Evolutionary conservation across 1,140 invertebrate genomes (phyloP), one percentile per base, ranked within the genome.

Genomic region (Hypsibius dujardini): DNA sequence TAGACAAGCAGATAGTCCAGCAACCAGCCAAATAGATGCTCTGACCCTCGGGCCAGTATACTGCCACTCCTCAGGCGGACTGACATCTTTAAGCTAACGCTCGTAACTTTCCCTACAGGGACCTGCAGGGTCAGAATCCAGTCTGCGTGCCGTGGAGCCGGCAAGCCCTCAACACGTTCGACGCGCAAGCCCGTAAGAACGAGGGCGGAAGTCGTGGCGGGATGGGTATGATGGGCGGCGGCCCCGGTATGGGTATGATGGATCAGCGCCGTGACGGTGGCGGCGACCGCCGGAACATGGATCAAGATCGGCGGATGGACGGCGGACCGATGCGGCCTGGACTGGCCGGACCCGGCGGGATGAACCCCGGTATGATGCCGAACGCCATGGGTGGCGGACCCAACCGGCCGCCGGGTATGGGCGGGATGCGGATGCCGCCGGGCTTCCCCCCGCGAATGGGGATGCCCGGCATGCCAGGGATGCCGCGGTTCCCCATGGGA

Each of bases 101-200:
- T 67, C 7, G 45, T 67, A 15, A 15, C 42, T 15, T 7, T 67
- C 45, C 42, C 42, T 45, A 12, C 62, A 67, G 62, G 62, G 12
- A 12, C 3, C 12, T 67, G 62, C 62, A 67, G 3, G 62, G 42
- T 45, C 62, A 67, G 62, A 67, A 3, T 12, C 62, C 62, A 3
- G 42, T 67, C 12, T 67, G 62, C 42, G 62, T 67, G 12, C 62
- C 62, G 12, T 67, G 12, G 3, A 15, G 12, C 3, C 62, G 62
- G 12, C 62, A 67, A 45, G 62, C 62, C 12, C 62, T 67, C 12
- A 12, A 67, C 12, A 67, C 62, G 12, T 67, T 67, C 62, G 62
- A 67, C 62, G 62, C 62, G 3, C 62, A 67, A 45, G 12, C 62
- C 62, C 12, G 62, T 3, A 67, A 67, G 62, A 67, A 67, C 42